Percentiles rank a stretch among this genome's conserved stretches.
Evolutionary conservation across 1,140 invertebrate species (phyloP).

Genomic region (Drusus annulatus): DNA sequence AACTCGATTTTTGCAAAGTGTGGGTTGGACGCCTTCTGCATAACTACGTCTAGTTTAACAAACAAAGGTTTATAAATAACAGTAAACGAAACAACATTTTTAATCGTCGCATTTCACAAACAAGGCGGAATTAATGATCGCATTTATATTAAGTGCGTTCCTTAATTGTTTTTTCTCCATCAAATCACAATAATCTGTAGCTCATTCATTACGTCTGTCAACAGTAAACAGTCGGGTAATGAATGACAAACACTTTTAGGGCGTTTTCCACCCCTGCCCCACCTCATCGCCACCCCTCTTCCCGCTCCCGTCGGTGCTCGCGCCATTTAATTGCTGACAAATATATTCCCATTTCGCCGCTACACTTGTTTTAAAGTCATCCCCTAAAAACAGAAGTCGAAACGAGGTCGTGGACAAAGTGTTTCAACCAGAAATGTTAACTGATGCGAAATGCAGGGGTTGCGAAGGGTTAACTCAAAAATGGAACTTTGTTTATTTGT

Average conservation of each 20-base stretch:
- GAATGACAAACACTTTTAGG: slow-evolving; percentile 34
- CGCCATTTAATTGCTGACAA: slow-evolving; percentile 58
- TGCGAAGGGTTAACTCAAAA: neutral
- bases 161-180: slow-evolving; percentile 13
- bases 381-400: slow-evolving; percentile 26
- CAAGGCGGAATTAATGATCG: neutral
- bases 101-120: too few relatives aligned
- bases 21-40: too few relatives aligned
- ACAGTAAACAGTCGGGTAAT: slow-evolving; percentile 1
- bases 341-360: slow-evolving; percentile 30
- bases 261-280: neutral
- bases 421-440: slow-evolving; percentile 28
- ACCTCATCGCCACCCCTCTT: neutral
- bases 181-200: slow-evolving; percentile 9
- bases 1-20: too few relatives aligned
- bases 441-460: slow-evolving; percentile 21
- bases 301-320: slow-evolving; percentile 1
- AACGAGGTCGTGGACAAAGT: slow-evolving; percentile 27
- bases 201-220: slow-evolving; percentile 31
- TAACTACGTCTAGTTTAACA: too few relatives aligned
- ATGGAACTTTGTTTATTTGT: neutral
- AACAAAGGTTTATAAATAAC: too few relatives aligned
- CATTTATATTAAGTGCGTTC: neutral
- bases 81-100: too few relatives aligned
- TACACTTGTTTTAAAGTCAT: slow-evolving; percentile 28